Evolutionary conservation across 1,140 invertebrate genomes (phyloP), one percentile per base, ranked within the genome.

Genomic region (Lethocerus indicus): DNA sequence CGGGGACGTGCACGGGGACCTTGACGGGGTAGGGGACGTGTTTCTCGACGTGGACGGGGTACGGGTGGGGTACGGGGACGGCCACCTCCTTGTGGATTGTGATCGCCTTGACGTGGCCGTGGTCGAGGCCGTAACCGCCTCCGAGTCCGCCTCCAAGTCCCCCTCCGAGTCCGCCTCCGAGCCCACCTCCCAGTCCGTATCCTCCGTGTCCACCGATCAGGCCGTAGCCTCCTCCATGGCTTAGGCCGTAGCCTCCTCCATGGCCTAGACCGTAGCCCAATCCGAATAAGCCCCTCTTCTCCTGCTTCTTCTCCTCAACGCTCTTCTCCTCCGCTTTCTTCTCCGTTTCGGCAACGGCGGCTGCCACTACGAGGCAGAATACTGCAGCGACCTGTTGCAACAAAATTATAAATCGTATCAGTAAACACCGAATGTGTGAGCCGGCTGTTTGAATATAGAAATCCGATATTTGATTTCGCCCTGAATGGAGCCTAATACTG

Each of bases 1-100:
- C 47, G 56, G 67, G 69, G 9, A 72, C 66, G 5, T 74, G 71
- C 16, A 83, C 74, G 20, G 76, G 79, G 18, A 80, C 77, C 72
- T 58, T 75, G 74, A 21, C 77, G 71, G 60, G 74, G 71, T 69
- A 67, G 20, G 71, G 76, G 3, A 81, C 68, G 56, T 75, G 72
- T 58, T 81, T 80, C 54, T 77, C 74, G 20, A 64, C 56, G 28
- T 57, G 52, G 7, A 64, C 63, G 1, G 63, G 59, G 54, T 61
- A 63, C 12, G 62, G 63, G 14, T 52, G 44, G 14, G 52, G 47
- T 18, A 54, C 52, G 28, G 52, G 48, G 12, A 54, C 52, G 25
- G 47, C 16, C 6, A 71, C 65, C 53, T 68, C 64, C 50, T 70
- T 69, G 46, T 66, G 68, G 50, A 70, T 62, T 23, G 66, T 68